A percentile compares a stretch with the other conserved stretches of the same genome.
Evolutionary conservation across 2,113 vertebrate species (phyloP).

Genomic region (Microcebus griseorufus): DNA sequence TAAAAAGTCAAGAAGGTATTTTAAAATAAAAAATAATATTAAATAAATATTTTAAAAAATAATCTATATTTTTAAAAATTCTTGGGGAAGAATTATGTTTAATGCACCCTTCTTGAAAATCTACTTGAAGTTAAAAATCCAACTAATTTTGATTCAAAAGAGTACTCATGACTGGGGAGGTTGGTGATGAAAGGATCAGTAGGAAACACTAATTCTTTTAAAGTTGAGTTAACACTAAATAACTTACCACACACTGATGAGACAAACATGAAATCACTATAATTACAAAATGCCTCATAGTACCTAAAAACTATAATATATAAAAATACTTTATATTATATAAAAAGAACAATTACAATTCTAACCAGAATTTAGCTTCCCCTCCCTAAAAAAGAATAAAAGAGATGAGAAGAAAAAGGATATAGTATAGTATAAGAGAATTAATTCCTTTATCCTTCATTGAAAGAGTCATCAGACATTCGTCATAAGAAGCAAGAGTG

Average conservation of each 20-base stretch:
- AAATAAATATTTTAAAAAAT: too few species aligned
- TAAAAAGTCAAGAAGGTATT: not conserved
- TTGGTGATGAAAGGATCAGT: not conserved
- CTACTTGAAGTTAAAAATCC: not conserved
- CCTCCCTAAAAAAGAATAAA: not conserved
- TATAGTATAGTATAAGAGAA: not conserved
- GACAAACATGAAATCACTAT: not conserved
- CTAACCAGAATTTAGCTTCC: not conserved
- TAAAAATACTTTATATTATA: not conserved
- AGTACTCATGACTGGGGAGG: not conserved
- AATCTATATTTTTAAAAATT: not conserved
- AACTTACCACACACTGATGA: slow-evolving; percentile 5
- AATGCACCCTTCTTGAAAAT: not conserved
- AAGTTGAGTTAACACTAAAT: not conserved
- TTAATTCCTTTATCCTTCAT: slow-evolving; percentile 11
- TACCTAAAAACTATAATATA: not conserved
- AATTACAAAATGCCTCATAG: not conserved
- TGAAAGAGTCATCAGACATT: not conserved
- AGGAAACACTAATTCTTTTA: not conserved
- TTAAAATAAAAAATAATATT: not conserved
- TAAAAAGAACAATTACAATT: not conserved
- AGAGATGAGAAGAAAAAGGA: not conserved
- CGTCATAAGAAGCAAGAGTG: not conserved
- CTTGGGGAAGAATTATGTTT: not conserved
- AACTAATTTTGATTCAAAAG: slow-evolving; percentile 33